These are phyloP conservation scores for Anomalospiza imberbis DNA, from an alignment of 2,797 vertebrate genomes.

Conservation along the genomic window DNA sequence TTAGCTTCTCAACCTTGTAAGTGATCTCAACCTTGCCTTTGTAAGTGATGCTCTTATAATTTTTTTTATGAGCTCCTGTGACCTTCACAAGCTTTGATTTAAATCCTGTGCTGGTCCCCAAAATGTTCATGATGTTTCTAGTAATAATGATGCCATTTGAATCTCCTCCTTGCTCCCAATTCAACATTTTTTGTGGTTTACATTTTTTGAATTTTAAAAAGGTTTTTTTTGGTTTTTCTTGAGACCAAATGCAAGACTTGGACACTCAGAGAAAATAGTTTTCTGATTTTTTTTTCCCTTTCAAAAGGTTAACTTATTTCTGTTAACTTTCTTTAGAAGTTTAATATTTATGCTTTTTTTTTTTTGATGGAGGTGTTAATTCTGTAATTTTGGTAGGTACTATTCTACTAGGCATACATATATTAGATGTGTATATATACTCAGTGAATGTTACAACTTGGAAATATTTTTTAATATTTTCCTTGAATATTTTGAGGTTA, in stretches of 20 bases:
- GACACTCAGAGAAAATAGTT: background rate
- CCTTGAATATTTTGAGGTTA: background rate
- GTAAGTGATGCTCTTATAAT: fast-evolving
- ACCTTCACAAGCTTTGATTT: background rate
- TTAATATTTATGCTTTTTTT: background rate
- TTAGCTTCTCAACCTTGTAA: background rate
- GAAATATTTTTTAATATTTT: constrained; percentile 54
- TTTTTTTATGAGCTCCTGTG: background rate
- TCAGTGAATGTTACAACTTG: background rate
- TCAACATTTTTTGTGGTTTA: background rate
- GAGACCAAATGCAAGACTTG: background rate
- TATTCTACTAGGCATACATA: constrained; percentile 64
- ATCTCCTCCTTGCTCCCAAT: background rate
- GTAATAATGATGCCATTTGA: background rate
- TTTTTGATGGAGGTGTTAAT: background rate
- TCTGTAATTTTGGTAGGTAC: background rate
- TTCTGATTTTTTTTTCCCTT: background rate
- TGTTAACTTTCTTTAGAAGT: background rate
- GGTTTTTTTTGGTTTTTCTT: background rate
- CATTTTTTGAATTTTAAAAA: background rate
- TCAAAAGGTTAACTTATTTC: background rate
- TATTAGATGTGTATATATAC: background rate
- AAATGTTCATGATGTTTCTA: background rate
- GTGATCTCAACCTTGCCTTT: background rate
- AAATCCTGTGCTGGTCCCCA: background rate